Conservation (phyloP, 2,113 vertebrate species). For the Pedetes capensis region DNA sequence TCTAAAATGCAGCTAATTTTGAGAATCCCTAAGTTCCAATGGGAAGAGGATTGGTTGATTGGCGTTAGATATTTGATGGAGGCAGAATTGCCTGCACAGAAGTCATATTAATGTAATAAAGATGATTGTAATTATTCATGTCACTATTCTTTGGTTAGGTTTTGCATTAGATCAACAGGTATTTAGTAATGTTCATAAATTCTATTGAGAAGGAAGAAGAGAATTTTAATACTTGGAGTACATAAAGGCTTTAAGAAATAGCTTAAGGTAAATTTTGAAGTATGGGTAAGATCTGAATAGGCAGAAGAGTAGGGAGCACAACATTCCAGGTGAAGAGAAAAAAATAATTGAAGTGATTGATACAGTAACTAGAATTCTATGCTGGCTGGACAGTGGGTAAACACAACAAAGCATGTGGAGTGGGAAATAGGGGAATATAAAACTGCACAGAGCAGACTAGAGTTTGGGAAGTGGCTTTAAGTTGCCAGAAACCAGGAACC, state of each 20-base stretch:
- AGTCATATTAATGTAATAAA: not conserved
- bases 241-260: not conserved
- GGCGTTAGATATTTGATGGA: not conserved
- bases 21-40: not conserved
- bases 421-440: not conserved
- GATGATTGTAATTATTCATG: not conserved
- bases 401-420: not conserved
- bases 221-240: not conserved
- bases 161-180: not conserved
- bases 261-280: not conserved
- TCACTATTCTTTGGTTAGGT: not conserved
- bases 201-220: not conserved
- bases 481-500: not conserved
- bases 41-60: not conserved
- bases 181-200: not conserved
- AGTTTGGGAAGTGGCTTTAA: not conserved
- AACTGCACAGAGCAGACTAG: not conserved
- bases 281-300: not conserved
- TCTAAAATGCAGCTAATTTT: slow-evolving; percentile 18
- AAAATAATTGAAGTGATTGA: not conserved
- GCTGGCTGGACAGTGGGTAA: not conserved
- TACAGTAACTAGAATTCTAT: not conserved
- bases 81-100: not conserved
- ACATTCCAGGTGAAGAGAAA: not conserved
- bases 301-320: not conserved